Percentiles rank a stretch among this genome's conserved stretches.
These are phyloP conservation scores for Aphelenchoides avenae DNA, from an alignment of 1,140 invertebrate species.

Conservation along the genomic window DNA sequence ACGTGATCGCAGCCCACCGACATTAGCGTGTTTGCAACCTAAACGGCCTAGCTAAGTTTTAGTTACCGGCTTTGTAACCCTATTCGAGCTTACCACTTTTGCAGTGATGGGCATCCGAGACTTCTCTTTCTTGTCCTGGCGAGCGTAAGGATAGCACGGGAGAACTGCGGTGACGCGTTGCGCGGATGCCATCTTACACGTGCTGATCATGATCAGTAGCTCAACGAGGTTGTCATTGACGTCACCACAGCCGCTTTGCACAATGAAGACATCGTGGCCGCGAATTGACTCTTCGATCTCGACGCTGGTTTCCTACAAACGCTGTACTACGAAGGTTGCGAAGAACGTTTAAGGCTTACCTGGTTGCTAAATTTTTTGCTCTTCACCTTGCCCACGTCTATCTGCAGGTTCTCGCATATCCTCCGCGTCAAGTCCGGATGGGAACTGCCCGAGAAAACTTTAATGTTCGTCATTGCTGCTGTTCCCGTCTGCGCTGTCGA, in stretches of 20 bases:
- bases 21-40: conserved; percentile 96
- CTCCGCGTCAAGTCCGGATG: conserved; percentile 85
- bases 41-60: conserved; percentile 93
- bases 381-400: conserved; percentile 88
- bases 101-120: too few relatives aligned
- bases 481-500: too few relatives aligned
- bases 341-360: too few relatives aligned
- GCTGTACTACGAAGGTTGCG: too few relatives aligned
- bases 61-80: too few relatives aligned
- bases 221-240: conserved; percentile 99
- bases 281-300: conserved; percentile 97
- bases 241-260: conserved; percentile 93
- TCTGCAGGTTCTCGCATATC: conserved; percentile 85
- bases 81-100: conserved; percentile 99
- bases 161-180: conserved; percentile 91
- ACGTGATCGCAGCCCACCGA: conserved; percentile 97
- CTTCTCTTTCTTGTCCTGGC: too few relatives aligned
- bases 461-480: too few relatives aligned
- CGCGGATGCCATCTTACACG: conserved; percentile 97
- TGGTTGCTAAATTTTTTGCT: conserved; percentile 98
- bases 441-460: conserved; percentile 91
- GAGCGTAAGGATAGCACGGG: conserved; percentile 94
- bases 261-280: conserved; percentile 98
- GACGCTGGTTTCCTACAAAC: conserved; percentile 77
- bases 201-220: conserved; percentile 98